A percentile compares a stretch with the other conserved stretches of the same genome.
Conservation (phyloP, 2,888 invertebrate genomes). For the Drosophila ezoana region DNA sequence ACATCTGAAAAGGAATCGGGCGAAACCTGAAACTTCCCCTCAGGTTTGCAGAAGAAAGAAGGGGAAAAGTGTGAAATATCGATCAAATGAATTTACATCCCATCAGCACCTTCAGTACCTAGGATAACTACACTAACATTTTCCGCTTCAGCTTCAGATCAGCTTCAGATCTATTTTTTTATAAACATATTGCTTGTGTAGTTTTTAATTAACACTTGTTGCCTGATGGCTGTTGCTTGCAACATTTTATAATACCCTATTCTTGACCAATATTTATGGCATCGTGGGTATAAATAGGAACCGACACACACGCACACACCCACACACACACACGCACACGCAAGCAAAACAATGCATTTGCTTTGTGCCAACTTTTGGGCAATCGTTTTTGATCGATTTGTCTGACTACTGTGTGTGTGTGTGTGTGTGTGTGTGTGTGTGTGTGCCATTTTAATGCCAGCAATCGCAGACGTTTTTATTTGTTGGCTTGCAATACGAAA, state of each 20-base stretch:
- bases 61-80: too few species aligned
- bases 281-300: constrained; percentile 10
- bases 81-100: too few species aligned
- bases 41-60: too few species aligned
- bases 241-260: constrained; percentile 8
- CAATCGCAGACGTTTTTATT: constrained; percentile 16
- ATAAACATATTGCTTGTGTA: background rate
- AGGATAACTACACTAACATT: too few species aligned
- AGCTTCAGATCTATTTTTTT: too few species aligned
- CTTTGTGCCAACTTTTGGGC: constrained; percentile 38
- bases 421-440: constrained; percentile 5
- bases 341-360: constrained; percentile 27
- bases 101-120: too few species aligned
- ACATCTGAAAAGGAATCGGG: too few species aligned
- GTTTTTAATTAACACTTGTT: background rate
- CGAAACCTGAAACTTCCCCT: too few species aligned
- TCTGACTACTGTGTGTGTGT: constrained; percentile 5
- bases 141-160: too few species aligned
- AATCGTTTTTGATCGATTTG: constrained; percentile 50
- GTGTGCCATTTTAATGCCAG: constrained; percentile 33
- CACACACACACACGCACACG: background rate
- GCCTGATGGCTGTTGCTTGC: background rate
- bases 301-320: background rate
- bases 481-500: constrained; percentile 47
- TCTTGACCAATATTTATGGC: constrained; percentile 17